phyloP scores from a whole-genome alignment of 2,113 vertebrate genomes.

The Myocastor coypus region DNA sequence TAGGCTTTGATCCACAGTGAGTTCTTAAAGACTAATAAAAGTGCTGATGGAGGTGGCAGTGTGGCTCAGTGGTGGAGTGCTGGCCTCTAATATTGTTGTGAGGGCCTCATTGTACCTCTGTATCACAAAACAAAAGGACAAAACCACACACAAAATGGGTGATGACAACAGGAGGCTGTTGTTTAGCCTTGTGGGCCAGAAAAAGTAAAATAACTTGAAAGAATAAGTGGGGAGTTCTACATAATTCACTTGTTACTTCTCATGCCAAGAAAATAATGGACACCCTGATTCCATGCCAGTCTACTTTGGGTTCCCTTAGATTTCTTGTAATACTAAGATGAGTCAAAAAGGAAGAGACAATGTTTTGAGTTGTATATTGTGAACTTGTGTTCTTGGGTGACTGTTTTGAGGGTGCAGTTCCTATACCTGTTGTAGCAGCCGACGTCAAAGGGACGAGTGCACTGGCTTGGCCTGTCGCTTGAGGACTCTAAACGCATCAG shows the following conservation, averaged over 20 bases:
- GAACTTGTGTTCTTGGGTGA: neutral
- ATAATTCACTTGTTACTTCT: neutral
- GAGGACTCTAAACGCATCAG: accelerated
- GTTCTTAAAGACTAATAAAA: slow-evolving; percentile 7
- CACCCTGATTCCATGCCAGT: neutral
- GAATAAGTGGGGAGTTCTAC: slow-evolving; percentile 16
- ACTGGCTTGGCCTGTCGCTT: neutral
- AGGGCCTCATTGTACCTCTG: neutral
- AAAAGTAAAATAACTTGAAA: neutral
- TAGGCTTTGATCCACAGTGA: slow-evolving; percentile 16
- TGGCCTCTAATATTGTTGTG: neutral
- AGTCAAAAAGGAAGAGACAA: neutral
- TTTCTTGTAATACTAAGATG: neutral
- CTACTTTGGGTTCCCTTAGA: neutral
- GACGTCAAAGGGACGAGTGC: neutral
- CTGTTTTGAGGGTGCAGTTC: neutral
- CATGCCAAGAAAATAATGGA: neutral
- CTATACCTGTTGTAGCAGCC: neutral
- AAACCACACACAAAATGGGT: neutral
- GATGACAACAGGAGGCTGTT: neutral
- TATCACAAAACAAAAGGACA: neutral
- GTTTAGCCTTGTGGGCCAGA: neutral
- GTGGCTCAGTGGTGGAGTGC: neutral
- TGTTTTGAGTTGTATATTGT: neutral
- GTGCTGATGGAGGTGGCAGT: neutral